phyloP scores from a whole-genome alignment of 2,113 vertebrate genomes.

The Anguilla rostrata region DNA sequence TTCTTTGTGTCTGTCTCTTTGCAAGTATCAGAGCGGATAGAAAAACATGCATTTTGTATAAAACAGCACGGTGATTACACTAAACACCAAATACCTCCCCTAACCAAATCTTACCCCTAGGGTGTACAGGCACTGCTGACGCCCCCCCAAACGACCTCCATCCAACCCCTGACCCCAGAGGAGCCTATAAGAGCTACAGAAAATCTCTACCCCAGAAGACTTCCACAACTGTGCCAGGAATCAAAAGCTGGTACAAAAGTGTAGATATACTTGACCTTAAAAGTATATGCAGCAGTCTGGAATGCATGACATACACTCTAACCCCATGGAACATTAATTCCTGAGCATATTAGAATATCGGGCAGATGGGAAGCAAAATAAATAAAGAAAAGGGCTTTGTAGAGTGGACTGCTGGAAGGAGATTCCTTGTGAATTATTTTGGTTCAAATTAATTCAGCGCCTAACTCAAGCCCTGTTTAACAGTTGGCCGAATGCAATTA shows the following conservation, averaged over 20 bases:
- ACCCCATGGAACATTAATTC: background rate
- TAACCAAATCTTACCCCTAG: no score
- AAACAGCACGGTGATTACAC: no score
- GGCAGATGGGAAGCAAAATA: background rate
- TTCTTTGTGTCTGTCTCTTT: no score
- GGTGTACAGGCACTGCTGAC: background rate
- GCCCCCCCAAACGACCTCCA: no score
- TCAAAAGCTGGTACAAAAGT: background rate
- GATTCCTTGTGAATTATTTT: background rate
- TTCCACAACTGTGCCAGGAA: background rate
- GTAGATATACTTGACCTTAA: background rate
- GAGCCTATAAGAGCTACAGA: background rate
- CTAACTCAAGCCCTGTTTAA: constrained; percentile 7
- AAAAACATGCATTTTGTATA: no score
- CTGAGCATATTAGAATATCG: background rate
- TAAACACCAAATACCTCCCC: no score
- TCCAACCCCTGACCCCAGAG: background rate
- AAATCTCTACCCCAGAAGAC: background rate
- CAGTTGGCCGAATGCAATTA: constrained; percentile 16
- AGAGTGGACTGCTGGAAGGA: background rate
- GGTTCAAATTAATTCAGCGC: constrained; percentile 12
- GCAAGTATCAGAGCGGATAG: no score
- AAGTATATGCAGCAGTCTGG: background rate
- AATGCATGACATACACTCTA: background rate
- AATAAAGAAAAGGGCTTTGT: background rate